Evolutionary conservation across 1,140 invertebrate genomes (phyloP).

Genomic region (Drosophila orena): DNA sequence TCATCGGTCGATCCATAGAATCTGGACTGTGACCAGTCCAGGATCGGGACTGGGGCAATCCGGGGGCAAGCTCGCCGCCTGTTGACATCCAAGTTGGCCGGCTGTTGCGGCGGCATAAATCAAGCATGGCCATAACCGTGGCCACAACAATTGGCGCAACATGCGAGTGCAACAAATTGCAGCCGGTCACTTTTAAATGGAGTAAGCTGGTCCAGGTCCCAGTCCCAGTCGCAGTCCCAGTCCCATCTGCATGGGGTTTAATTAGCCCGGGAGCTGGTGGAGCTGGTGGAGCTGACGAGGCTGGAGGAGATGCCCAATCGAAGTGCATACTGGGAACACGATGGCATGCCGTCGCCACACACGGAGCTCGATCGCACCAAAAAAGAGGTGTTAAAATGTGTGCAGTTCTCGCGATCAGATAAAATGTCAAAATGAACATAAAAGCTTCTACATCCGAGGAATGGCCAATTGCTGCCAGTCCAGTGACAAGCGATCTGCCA

Average conservation of each 20-base stretch:
- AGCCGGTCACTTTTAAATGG: constrained; percentile 17
- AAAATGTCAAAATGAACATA: constrained; percentile 85
- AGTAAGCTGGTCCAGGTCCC: constrained; percentile 2
- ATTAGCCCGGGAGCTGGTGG: constrained; percentile 39
- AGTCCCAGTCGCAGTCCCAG: constrained; percentile 4
- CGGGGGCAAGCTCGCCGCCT: constrained; percentile 17
- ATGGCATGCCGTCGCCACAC: constrained; percentile 45
- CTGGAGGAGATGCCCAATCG: neutral
- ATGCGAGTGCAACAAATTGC: constrained; percentile 70
- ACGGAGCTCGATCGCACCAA: constrained; percentile 31
- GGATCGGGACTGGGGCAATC: constrained; percentile 6
- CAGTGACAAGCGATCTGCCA: constrained; percentile 34
- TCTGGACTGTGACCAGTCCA: constrained; percentile 7
- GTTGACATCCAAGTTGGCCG: constrained; percentile 77
- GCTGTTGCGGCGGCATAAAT: constrained; percentile 67
- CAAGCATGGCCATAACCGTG: constrained; percentile 63
- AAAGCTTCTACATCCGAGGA: constrained; percentile 85
- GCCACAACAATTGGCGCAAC: constrained; percentile 69
- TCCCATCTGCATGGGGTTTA: constrained; percentile 50
- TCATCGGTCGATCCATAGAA: constrained; percentile 56
- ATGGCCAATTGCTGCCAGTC: constrained; percentile 78
- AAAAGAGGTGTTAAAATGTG: constrained; percentile 81
- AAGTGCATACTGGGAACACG: constrained; percentile 20
- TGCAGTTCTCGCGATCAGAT: constrained; percentile 84
- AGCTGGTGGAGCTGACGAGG: neutral